Evolutionary conservation across 2,113 vertebrate species (phyloP), one percentile per base, ranked within the genome.

Genomic region (Petroica traversi): DNA sequence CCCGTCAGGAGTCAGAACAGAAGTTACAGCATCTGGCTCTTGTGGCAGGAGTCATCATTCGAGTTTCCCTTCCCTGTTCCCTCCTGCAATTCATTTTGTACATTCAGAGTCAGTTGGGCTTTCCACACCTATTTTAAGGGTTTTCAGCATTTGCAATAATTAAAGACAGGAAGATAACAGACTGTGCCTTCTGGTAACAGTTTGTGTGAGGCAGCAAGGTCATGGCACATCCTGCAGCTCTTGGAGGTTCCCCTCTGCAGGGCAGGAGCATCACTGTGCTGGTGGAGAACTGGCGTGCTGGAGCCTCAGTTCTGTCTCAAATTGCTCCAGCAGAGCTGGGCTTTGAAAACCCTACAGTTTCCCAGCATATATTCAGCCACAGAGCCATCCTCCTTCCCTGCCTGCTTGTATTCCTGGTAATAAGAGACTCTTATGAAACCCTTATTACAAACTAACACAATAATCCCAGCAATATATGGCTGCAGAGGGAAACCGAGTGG

Each of bases 11-110:
- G 34, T 49, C 62, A 46, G 77, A 84, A 48, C 67, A 92, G 91
- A 77, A 95, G 48, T 71, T 64, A 34, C 2, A 0, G 23, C 82
- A 79, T 76, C 83, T 93, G 78, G n/a, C 40, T 87, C 25, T 40
- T 8, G 40, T 38, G 55, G 38, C 24, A 4, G 54, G 54, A 92
- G 63, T 6, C 0, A 0, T 15, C 1, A 1, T 81, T 92, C 0
- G 1, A 46, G 31, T 36, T 68, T 68, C 84, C 72, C 31, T 67
- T 55, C 34, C 54, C 67, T 52, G 16, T 58, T 84, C 33, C 80
- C 54, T 90, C 29, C 41, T 77, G 72, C 51, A 57, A 36, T 87
- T 82, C 64, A 41, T 45, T 78, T 49, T 68, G 64, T 61, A 31
- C 40, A 1, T 14, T 14, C 55, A 25, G 51, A 77, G 7, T 43